Evolutionary conservation across 2,888 invertebrate species (phyloP), one percentile per base, ranked within the genome.

Genomic region (Xanthorhoe spadicearia): DNA sequence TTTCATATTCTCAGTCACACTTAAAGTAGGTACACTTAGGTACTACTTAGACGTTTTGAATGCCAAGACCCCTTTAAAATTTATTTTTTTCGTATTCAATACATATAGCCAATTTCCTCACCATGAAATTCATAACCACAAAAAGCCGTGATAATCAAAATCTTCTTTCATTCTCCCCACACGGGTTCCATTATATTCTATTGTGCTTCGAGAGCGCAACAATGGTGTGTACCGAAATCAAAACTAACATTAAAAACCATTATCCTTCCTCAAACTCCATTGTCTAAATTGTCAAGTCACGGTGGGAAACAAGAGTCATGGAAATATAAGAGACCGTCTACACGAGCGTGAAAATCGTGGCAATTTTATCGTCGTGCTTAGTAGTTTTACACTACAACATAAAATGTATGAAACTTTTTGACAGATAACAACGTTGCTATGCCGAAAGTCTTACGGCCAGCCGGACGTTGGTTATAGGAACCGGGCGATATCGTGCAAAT

Each of bases 201-300:
- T 62, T 62, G 56, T 62, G n/a, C 51, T 19, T 56, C 50, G 65
- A 54, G 70, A 48, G 50, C 43, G 59, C 66, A 72, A 83, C 83
- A 83, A 83, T 73, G 65, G 74, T 62, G 71, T 75, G 70, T 15
- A 19, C 69, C 70, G 74, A 78, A 82, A 83, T 79, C 80, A 83
- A 75, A 81, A 84, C 82, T 81, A 76, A 75, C 77, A 75, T 77
- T 77, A 80, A 83, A 84, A 62, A 82, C 79, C 83, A 80, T 82
- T 83, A 84, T 82, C 71, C 78, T 61, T 71, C 72, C 74, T 68
- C 77, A 82, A 83, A 74, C 79, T 70, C 82, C 69, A 79, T 86
- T 85, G 75, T 75, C 73, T 15, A 73, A 79, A 82, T 65, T 77
- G 82, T 77, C 74, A 82, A 86, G 78, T 86, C 87, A 85, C 80